phyloP scores from a whole-genome alignment of 2,888 invertebrate species.

The Rotaria socialis region DNA sequence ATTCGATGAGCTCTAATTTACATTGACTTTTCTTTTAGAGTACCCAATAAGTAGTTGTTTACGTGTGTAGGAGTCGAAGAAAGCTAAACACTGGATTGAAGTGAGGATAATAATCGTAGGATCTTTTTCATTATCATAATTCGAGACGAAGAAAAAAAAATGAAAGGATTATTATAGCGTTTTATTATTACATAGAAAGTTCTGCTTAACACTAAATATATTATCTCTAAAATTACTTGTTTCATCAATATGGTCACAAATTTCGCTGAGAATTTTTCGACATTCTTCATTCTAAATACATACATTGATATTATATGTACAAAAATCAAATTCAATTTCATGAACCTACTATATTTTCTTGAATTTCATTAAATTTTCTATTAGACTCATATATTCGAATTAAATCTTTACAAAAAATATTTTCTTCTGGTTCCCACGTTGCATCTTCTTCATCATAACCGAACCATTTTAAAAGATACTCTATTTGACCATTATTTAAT shows the following conservation, averaged over 20 bases:
- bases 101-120: too few relatives aligned
- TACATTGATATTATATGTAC: not conserved
- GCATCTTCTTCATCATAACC: constrained; percentile 2
- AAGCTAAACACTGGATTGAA: too few relatives aligned
- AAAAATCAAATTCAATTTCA: not conserved
- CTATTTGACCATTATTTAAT: not conserved
- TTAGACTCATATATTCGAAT: not conserved
- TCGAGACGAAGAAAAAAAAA: too few relatives aligned
- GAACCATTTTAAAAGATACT: constrained; percentile 33
- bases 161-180: too few relatives aligned
- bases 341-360: not conserved
- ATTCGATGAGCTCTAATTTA: too few relatives aligned
- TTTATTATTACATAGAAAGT: too few relatives aligned
- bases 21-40: too few relatives aligned
- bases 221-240: not conserved
- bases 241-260: not conserved
- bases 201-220: too few relatives aligned
- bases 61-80: too few relatives aligned
- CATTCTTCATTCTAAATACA: constrained; percentile 11
- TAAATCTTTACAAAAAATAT: constrained; percentile 29
- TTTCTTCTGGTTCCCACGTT: constrained; percentile 33
- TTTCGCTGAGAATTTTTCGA: not conserved
- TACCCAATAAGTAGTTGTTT: too few relatives aligned
- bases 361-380: not conserved
- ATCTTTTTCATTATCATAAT: too few relatives aligned